Evolutionary conservation across 2,888 invertebrate genomes (phyloP).

Genomic region (Cantharis rustica): DNA sequence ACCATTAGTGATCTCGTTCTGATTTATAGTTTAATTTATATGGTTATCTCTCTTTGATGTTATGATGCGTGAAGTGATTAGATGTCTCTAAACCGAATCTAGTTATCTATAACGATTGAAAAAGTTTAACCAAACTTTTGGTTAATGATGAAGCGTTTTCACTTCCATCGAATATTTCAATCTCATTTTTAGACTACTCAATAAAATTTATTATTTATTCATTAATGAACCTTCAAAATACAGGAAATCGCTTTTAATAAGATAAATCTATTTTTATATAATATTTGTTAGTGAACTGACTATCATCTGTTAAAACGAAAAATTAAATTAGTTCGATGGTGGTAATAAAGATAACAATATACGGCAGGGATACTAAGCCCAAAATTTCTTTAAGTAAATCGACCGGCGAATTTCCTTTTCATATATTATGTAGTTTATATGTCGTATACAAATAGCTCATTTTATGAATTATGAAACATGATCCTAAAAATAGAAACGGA

Average conservation of each 20-base stretch:
- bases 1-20: conserved; percentile 33
- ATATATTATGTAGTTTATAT: neutral
- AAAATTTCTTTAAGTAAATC: conserved; percentile 9
- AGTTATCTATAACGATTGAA: neutral
- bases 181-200: neutral
- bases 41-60: conserved; percentile 34
- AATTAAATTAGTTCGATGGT: conserved; percentile 20
- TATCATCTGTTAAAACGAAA: conserved; percentile 16
- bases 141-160: neutral
- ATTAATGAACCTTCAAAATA: neutral
- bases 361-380: neutral
- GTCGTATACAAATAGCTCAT: neutral
- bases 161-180: neutral
- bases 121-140: neutral
- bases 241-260: neutral
- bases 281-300: conserved; percentile 18
- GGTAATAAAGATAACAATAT: conserved; percentile 23
- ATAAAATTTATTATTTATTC: neutral
- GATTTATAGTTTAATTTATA: conserved; percentile 34
- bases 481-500: neutral
- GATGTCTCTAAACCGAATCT: conserved; percentile 27
- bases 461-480: neutral
- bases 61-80: conserved; percentile 36
- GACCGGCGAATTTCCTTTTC: neutral
- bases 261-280: conserved; percentile 19